Base-by-base conservation (phyloP, 1,140 invertebrate genomes). In the Anastrepha obliqua region DNA sequence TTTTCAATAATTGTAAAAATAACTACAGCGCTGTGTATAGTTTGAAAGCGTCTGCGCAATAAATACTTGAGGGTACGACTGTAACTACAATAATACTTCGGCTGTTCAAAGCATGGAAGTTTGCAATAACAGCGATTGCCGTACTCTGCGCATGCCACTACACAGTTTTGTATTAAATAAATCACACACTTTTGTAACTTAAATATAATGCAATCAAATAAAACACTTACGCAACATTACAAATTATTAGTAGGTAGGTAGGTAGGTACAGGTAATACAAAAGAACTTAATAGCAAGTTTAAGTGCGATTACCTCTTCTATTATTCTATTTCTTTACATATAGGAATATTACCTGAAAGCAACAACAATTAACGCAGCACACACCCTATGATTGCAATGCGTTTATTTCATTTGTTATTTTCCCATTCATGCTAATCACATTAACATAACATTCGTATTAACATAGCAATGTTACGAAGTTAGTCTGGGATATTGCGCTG, bases 31-130 rank as follows among this genome's bases (percentile, higher is more conserved):
- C 42, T 7, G 13, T 39, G 13, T 42, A 29, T 65, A 65, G 8
- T 13, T 70, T 11, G 11, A 70, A 15, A 44, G 39, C 65, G 15
- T 15, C 39, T 6, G 42, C 42, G 13, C 42, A 47, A 74, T 13
- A 74, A 74, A 74, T 74, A 74, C 67, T 74, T 74, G 67, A 74
- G 67, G 67, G 42, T 74, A 44, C 67, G 42, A 47, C 42, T 74
- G 67, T 42, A 47, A 8, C 67, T 47, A 44, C 39, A 74, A 47
- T 4, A 62, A 62, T n/a, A 62, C 13, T 44, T 44, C 15, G 20
- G 42, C 42, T 44, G 67, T 47, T 44, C 3, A 1, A 62, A 62
- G 15, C 17, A 20, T 65, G 1, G 6, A 13, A n/a, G 4, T 0
- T 20, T 64, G 5, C n/a, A 17, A 64, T 20, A 64, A 64, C 62